A percentile compares a stretch with the other conserved stretches of the same genome.
Evolutionary conservation across 2,888 invertebrate species (phyloP).

Genomic region (Phengaris arion): DNA sequence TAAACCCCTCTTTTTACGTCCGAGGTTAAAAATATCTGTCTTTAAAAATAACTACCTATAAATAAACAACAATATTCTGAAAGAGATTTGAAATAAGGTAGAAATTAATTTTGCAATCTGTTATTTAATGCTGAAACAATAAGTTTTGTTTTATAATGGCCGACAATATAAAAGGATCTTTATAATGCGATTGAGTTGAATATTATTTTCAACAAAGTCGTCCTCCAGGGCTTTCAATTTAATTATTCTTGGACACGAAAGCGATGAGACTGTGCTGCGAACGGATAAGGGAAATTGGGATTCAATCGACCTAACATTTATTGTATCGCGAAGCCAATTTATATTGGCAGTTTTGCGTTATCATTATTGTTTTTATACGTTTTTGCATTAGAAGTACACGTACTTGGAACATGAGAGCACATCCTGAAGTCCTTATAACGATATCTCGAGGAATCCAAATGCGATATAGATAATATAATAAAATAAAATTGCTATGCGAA

Average conservation of each 20-base stretch:
- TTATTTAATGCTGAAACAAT: slow-evolving; percentile 25
- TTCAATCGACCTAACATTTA: slow-evolving; percentile 40
- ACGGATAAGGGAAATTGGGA: slow-evolving; percentile 38
- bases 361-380: background rate
- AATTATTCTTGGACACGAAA: slow-evolving; percentile 71
- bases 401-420: slow-evolving; percentile 33
- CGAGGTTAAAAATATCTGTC: background rate
- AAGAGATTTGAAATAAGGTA: background rate
- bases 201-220: slow-evolving; percentile 69
- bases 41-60: background rate
- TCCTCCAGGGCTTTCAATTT: slow-evolving; percentile 66
- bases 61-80: background rate
- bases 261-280: slow-evolving; percentile 49
- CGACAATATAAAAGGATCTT: slow-evolving; percentile 63
- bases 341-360: background rate
- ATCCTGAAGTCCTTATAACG: slow-evolving; percentile 46
- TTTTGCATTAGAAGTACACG: background rate
- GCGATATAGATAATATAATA: slow-evolving; percentile 78
- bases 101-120: slow-evolving; percentile 14
- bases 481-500: slow-evolving; percentile 79
- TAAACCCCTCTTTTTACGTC: background rate
- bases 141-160: slow-evolving; percentile 36
- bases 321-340: slow-evolving; percentile 1
- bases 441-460: slow-evolving; percentile 70
- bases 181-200: slow-evolving; percentile 74